Conservation (phyloP, 2,888 invertebrate species). For the Netelia melanura region DNA sequence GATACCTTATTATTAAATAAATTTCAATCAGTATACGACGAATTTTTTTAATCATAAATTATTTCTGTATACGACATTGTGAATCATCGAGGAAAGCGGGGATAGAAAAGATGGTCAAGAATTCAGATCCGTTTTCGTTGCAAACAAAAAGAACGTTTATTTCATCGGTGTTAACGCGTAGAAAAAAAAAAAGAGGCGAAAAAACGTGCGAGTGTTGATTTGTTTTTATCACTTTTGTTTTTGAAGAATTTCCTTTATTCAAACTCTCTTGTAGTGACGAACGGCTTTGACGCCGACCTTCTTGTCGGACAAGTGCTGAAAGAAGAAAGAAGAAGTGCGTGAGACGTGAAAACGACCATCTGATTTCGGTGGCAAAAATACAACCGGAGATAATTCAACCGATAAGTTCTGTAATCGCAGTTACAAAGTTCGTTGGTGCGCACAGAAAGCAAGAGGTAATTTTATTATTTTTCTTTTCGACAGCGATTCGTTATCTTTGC, state of each 20-base stretch:
- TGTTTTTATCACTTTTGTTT: constrained; percentile 45
- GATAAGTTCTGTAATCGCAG: constrained; percentile 29
- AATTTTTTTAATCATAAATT: constrained; percentile 59
- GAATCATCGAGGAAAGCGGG: not conserved
- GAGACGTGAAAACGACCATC: constrained; percentile 1
- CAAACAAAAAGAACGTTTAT: constrained; percentile 42
- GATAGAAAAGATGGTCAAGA: constrained; percentile 59
- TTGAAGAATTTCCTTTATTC: constrained; percentile 63
- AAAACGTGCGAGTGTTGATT: not conserved
- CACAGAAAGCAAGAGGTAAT: not conserved
- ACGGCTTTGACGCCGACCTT: constrained; percentile 76
- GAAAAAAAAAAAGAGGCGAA: constrained; percentile 25
- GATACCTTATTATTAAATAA: constrained; percentile 82
- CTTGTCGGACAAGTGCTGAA: constrained; percentile 77
- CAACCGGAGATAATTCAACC: not conserved
- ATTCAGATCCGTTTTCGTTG: constrained; percentile 24
- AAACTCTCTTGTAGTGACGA: constrained; percentile 80
- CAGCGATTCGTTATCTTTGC: not conserved
- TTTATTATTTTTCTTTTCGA: not conserved
- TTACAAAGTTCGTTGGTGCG: constrained; percentile 33
- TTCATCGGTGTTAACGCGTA: constrained; percentile 50
- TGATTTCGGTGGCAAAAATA: not conserved
- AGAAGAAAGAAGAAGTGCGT: constrained; percentile 47
- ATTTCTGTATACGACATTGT: not conserved
- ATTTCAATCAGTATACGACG: constrained; percentile 76